Evolutionary conservation across 2,888 invertebrate genomes (phyloP).

Genomic region (Stratiomys singularior): DNA sequence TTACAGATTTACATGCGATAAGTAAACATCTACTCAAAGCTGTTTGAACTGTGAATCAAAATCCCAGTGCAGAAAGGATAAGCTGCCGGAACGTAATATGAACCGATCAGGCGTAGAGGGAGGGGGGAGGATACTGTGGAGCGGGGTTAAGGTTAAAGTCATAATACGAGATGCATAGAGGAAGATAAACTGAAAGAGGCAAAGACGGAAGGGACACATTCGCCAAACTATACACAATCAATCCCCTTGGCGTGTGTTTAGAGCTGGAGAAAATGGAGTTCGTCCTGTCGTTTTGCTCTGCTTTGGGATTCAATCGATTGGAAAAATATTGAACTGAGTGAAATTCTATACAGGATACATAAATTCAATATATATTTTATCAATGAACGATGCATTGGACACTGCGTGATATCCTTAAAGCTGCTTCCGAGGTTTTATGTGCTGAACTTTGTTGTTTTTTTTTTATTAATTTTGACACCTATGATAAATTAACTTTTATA

Average conservation of each 20-base stretch:
- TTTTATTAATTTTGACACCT: slow-evolving; percentile 45
- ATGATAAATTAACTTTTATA: slow-evolving; percentile 41
- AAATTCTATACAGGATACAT: slow-evolving; percentile 16
- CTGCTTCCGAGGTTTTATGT: slow-evolving; percentile 17
- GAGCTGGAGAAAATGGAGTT: not conserved
- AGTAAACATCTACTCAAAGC: slow-evolving; percentile 41
- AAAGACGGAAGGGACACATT: not conserved
- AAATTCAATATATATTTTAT: not conserved
- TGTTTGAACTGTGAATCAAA: slow-evolving; percentile 44
- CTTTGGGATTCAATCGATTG: slow-evolving; percentile 38
- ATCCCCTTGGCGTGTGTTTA: not conserved
- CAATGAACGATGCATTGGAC: slow-evolving; percentile 2
- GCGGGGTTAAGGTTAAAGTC: not conserved
- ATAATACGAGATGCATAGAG: not conserved
- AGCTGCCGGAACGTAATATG: slow-evolving; percentile 29
- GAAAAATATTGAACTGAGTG: slow-evolving; percentile 43
- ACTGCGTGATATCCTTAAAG: slow-evolving; percentile 33
- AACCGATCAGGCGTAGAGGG: not conserved
- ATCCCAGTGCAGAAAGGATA: slow-evolving; percentile 40
- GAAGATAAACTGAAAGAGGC: not conserved
- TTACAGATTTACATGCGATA: slow-evolving; percentile 43
- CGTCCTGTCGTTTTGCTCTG: not conserved
- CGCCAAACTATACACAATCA: not conserved
- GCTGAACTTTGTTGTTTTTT: slow-evolving; percentile 23
- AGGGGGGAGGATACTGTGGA: too few relatives aligned